Evolutionary conservation across 2,113 vertebrate genomes (phyloP).

Genomic region (Phrynosoma blainvillii): DNA sequence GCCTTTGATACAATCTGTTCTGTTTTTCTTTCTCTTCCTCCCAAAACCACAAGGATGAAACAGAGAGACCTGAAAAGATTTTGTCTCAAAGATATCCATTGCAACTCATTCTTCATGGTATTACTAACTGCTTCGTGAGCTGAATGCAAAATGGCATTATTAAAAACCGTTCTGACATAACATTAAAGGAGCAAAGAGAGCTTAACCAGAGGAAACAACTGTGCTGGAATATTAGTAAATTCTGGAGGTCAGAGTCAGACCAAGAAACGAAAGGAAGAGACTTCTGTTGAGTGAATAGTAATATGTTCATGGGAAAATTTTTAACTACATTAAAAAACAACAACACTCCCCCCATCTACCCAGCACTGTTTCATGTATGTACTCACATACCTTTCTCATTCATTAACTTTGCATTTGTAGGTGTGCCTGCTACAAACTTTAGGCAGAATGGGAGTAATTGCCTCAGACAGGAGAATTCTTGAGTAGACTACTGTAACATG

Average conservation of each 20-base stretch:
- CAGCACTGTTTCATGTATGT: neutral
- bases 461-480: neutral
- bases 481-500: too few relatives aligned
- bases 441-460: neutral
- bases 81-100: constrained; percentile 45
- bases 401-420: neutral
- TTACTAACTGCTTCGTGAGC: constrained; percentile 35
- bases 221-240: neutral
- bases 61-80: constrained; percentile 50
- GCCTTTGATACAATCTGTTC: constrained; percentile 68
- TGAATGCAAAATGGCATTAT: constrained; percentile 44
- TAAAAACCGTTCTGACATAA: constrained; percentile 8
- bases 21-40: constrained; percentile 27
- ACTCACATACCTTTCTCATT: neutral
- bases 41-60: constrained; percentile 56
- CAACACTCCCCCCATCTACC: neutral
- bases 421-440: neutral
- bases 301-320: constrained; percentile 25
- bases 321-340: neutral
- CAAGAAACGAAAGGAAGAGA: neutral
- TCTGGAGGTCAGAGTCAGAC: fast-evolving
- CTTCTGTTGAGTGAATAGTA: constrained; percentile 12
- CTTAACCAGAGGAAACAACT: constrained; percentile 15
- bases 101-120: constrained; percentile 14
- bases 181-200: neutral